Conservation (phyloP, 2,797 vertebrate genomes). For the Spea hammondii region DNA sequence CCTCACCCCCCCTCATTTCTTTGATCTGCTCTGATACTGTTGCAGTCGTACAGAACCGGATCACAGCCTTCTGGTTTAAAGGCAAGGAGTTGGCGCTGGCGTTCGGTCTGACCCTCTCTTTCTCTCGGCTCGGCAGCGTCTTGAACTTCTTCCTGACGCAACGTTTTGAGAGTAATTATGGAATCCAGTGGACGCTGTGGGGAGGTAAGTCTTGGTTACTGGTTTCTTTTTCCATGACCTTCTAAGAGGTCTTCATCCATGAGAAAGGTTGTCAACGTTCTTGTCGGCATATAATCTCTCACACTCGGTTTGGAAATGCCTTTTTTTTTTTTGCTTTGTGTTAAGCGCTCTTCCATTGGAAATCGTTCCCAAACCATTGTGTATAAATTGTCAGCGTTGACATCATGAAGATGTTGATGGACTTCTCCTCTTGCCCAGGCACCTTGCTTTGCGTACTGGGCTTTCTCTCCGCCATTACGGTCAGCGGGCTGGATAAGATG, state of each 20-base stretch:
- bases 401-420: neutral
- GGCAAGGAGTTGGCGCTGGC: conserved; percentile 81
- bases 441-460: conserved; percentile 74
- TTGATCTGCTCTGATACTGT: neutral
- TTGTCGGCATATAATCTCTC: too few relatives aligned
- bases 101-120: conserved; percentile 76
- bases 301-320: too few relatives aligned
- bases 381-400: too few relatives aligned
- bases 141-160: conserved; percentile 83
- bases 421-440: conserved; percentile 58
- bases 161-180: conserved; percentile 72
- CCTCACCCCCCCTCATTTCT: neutral
- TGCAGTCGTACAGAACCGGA: conserved; percentile 78
- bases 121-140: conserved; percentile 76
- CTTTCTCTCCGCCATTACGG: conserved; percentile 70
- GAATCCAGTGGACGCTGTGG: conserved; percentile 84
- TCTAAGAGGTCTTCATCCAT: too few relatives aligned
- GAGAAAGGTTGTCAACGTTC: too few relatives aligned
- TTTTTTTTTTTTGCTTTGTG: too few relatives aligned
- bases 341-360: too few relatives aligned
- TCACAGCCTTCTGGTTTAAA: conserved; percentile 83
- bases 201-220: conserved; percentile 65
- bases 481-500: conserved; percentile 75
- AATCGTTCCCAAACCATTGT: too few relatives aligned
- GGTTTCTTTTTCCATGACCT: too few relatives aligned